phyloP scores from a whole-genome alignment of 2,797 vertebrate genomes.

The Takifugu ocellatus region DNA sequence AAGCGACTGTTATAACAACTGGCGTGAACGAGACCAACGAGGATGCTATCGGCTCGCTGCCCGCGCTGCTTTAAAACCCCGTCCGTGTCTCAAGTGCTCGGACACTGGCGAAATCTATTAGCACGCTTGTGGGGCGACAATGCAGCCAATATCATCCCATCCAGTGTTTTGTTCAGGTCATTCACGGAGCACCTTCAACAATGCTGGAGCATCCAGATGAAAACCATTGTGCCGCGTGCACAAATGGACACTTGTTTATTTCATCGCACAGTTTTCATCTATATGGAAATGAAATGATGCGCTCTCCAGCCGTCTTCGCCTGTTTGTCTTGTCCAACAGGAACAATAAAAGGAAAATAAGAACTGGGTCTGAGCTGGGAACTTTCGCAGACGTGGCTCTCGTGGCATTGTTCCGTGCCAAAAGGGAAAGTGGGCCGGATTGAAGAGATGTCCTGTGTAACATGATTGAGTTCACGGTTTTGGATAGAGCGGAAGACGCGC shows the following conservation, averaged over 20 bases:
- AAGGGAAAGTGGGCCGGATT: conserved; percentile 34
- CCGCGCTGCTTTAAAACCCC: conserved; percentile 64
- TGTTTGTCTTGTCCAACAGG: conserved; percentile 67
- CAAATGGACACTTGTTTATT: conserved; percentile 75
- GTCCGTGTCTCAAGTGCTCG: conserved; percentile 70
- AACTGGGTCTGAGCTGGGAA: conserved; percentile 55
- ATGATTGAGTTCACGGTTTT: conserved; percentile 47
- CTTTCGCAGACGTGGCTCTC: conserved; percentile 57
- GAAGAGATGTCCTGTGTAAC: conserved; percentile 56
- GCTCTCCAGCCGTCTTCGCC: conserved; percentile 63
- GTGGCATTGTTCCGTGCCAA: conserved; percentile 53
- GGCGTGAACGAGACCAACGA: conserved; percentile 59
- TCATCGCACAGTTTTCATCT: conserved; percentile 73
- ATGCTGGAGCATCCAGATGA: conserved; percentile 72
- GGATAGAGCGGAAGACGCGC: conserved; percentile 26
- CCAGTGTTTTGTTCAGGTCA: conserved; percentile 76
- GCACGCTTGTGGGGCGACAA: conserved; percentile 65
- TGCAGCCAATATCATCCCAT: conserved; percentile 60
- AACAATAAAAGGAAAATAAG: conserved; percentile 70
- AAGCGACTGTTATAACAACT: conserved; percentile 56
- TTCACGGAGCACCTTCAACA: conserved; percentile 66
- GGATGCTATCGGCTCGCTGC: conserved; percentile 49
- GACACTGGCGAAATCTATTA: conserved; percentile 74
- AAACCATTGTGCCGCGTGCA: conserved; percentile 71
- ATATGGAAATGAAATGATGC: conserved; percentile 77